phyloP scores from a whole-genome alignment of 2,113 vertebrate genomes.

The Amazona guildingii region DNA sequence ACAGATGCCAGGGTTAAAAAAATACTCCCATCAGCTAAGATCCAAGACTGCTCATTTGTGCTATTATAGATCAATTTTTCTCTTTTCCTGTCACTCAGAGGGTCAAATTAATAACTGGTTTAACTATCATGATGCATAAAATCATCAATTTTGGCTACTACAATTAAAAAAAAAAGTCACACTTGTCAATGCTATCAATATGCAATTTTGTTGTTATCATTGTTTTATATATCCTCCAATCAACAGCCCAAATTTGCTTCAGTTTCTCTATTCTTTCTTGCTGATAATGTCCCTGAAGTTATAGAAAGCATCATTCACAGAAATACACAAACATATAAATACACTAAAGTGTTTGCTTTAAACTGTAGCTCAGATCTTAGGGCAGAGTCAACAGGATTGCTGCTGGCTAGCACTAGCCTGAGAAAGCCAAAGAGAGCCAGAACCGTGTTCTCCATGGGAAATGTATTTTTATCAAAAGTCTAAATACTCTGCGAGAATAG shows the following conservation, averaged over 20 bases:
- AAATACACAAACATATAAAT: slow-evolving; percentile 30
- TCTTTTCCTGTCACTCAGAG: not conserved
- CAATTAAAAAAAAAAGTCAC: not conserved
- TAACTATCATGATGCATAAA: not conserved
- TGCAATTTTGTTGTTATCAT: not conserved
- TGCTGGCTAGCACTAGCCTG: not conserved
- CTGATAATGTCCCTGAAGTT: slow-evolving; percentile 9
- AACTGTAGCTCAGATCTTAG: not conserved
- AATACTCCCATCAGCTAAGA: not conserved
- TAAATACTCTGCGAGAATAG: not conserved
- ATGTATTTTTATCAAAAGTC: not conserved
- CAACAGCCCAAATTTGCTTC: not conserved
- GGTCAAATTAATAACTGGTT: not conserved
- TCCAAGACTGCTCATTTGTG: not conserved
- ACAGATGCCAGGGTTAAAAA: not conserved
- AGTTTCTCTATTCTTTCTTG: not conserved
- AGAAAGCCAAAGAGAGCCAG: not conserved
- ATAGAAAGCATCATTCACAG: slow-evolving; percentile 7
- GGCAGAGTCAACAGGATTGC: not conserved
- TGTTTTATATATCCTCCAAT: not conserved
- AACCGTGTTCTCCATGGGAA: not conserved
- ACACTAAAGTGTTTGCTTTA: not conserved
- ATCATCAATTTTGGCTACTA: not conserved
- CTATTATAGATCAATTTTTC: not conserved
- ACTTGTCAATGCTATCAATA: not conserved